These are phyloP conservation scores for Sardinella longiceps DNA, from an alignment of 2,797 vertebrate genomes.

Conservation along the genomic window DNA sequence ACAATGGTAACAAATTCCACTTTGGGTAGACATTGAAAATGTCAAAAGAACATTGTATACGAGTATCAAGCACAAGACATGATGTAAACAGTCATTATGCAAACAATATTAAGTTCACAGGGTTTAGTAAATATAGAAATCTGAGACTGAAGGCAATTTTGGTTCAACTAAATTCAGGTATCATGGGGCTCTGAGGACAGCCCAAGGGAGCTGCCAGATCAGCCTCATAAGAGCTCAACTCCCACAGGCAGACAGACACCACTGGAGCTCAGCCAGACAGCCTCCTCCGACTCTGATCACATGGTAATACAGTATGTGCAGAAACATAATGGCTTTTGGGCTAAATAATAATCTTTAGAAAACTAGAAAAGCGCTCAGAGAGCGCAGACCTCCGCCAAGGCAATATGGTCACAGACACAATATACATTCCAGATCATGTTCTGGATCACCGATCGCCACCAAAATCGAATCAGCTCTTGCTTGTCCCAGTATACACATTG, in stretches of 20 bases:
- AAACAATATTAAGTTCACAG: neutral
- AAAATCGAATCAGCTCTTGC: too few relatives aligned
- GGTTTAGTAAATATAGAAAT: neutral
- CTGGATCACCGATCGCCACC: too few relatives aligned
- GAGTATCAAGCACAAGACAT: neutral
- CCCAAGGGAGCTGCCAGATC: conserved; percentile 19
- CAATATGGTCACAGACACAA: too few relatives aligned
- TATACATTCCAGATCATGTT: too few relatives aligned
- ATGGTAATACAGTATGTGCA: conserved; percentile 33
- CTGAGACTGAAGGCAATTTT: neutral
- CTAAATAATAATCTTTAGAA: neutral
- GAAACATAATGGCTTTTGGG: neutral
- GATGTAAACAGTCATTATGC: neutral
- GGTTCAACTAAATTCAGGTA: conserved; percentile 33
- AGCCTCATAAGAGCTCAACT: conserved; percentile 34
- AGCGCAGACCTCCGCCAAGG: too few relatives aligned
- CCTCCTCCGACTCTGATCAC: conserved; percentile 32
- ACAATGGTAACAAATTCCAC: neutral
- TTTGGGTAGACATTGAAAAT: neutral
- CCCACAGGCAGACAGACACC: conserved; percentile 38
- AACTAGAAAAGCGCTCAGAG: too few relatives aligned
- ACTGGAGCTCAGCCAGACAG: conserved; percentile 20
- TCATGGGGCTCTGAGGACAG: conserved; percentile 38
- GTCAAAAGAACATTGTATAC: neutral
- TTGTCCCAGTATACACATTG: too few relatives aligned